Conservation (phyloP, 1,140 invertebrate species). For the Brachionus angularis region DNA sequence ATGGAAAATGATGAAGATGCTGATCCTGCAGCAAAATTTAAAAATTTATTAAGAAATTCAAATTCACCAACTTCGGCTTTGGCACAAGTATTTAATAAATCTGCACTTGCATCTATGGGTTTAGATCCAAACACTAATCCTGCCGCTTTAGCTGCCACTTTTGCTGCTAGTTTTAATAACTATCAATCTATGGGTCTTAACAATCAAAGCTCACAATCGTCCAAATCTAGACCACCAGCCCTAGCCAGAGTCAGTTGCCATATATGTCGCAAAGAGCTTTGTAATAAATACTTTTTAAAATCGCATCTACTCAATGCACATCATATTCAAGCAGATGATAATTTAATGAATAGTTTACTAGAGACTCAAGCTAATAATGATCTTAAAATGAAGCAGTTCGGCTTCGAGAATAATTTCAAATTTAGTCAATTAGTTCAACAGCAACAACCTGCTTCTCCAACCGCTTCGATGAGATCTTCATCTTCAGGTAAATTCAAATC, state of each 20-base stretch:
- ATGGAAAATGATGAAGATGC: slow-evolving; percentile 20
- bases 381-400: background rate
- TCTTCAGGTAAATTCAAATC: background rate
- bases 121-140: background rate
- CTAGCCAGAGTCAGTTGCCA: slow-evolving; percentile 6
- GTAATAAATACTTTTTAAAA: slow-evolving; percentile 86
- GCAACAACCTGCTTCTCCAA: no score
- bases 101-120: background rate
- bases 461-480: no score
- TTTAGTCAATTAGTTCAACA: no score
- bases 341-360: background rate
- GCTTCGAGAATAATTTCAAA: background rate
- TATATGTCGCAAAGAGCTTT: slow-evolving; percentile 68
- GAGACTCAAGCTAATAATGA: background rate
- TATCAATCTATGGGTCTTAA: background rate
- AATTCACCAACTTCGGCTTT: background rate
- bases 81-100: no score
- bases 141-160: no score
- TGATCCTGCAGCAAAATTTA: background rate
- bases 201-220: background rate
- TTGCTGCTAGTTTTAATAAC: no score
- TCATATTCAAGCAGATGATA: slow-evolving; percentile 66
- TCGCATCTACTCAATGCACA: slow-evolving; percentile 93
- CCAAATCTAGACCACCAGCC: slow-evolving; percentile 1
- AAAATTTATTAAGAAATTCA: no score